These are phyloP conservation scores for Colostygia pectinataria DNA, from an alignment of 2,888 invertebrate species.

Conservation along the genomic window DNA sequence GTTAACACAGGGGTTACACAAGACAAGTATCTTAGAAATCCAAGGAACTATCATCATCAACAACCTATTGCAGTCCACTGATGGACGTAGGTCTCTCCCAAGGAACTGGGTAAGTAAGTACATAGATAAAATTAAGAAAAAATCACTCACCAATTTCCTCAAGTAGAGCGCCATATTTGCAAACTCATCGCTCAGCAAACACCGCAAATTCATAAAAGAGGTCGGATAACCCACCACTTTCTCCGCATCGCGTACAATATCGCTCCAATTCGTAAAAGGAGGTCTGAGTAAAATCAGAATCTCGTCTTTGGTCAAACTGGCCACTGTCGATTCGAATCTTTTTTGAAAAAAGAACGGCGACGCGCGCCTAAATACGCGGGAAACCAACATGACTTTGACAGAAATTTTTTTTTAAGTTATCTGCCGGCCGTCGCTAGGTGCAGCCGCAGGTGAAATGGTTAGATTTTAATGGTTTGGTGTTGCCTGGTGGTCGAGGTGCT, in stretches of 20 bases:
- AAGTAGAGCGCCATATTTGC: constrained; percentile 81
- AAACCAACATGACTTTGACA: constrained; percentile 56
- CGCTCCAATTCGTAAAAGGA: constrained; percentile 77
- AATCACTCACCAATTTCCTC: constrained; percentile 72
- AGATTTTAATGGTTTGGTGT: constrained; percentile 26
- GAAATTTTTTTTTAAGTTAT: constrained; percentile 21
- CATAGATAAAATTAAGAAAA: background rate
- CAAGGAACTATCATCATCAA: too few relatives aligned
- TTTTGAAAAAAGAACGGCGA: constrained; percentile 69
- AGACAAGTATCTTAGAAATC: too few relatives aligned
- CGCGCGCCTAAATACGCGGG: constrained; percentile 65
- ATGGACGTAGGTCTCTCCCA: too few relatives aligned
- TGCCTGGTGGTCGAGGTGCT: constrained; percentile 22
- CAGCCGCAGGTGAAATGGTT: constrained; percentile 40
- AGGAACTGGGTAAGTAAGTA: background rate
- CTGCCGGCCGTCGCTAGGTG: constrained; percentile 22
- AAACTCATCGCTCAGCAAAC: constrained; percentile 84
- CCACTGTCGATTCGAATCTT: constrained; percentile 72
- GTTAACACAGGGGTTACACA: too few relatives aligned
- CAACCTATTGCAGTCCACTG: too few relatives aligned
- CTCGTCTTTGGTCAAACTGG: constrained; percentile 75
- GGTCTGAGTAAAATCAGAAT: constrained; percentile 69
- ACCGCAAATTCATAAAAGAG: constrained; percentile 83
- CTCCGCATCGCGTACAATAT: constrained; percentile 75
- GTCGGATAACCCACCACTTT: constrained; percentile 83